A percentile compares a stretch with the other conserved stretches of the same genome.
Conservation (phyloP, 1,140 invertebrate genomes). For the Scylla paramamosain region DNA sequence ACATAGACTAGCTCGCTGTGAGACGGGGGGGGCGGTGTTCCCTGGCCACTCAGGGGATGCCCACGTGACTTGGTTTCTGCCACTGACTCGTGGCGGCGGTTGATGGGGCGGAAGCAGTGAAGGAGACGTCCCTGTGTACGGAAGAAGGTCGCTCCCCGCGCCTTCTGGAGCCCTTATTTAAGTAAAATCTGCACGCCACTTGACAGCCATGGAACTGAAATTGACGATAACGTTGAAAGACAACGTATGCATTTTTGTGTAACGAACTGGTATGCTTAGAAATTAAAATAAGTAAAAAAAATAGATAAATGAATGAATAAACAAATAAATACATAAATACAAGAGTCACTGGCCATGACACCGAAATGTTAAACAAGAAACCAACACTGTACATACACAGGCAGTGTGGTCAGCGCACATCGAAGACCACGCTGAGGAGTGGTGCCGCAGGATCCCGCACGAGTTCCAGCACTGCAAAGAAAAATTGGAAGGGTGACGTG, state of each 20-base stretch:
- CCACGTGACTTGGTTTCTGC: conserved; percentile 51
- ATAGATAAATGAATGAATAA: too few relatives aligned
- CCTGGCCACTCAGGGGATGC: conserved; percentile 39
- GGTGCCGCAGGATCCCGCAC: conserved; percentile 59
- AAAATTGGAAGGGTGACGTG: neutral
- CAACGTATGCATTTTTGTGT: too few relatives aligned
- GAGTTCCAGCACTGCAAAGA: conserved; percentile 67
- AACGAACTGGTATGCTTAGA: too few relatives aligned
- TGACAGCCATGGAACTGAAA: conserved; percentile 57
- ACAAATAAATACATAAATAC: too few relatives aligned
- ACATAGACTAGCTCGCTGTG: conserved; percentile 27
- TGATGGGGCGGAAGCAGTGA: conserved; percentile 4
- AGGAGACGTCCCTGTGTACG: conserved; percentile 35
- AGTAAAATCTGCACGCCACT: conserved; percentile 49
- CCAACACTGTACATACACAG: conserved; percentile 46
- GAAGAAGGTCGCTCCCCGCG: neutral
- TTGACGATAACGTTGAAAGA: neutral
- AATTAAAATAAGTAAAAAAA: too few relatives aligned
- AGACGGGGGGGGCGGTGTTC: neutral
- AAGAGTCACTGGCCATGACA: too few relatives aligned
- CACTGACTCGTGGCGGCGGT: conserved; percentile 47
- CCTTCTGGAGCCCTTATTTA: neutral
- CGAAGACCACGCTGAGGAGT: conserved; percentile 15
- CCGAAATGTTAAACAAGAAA: too few relatives aligned
- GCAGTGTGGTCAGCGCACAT: conserved; percentile 65